Percentiles rank a stretch among this genome's conserved stretches.
Conservation (phyloP, 2,113 vertebrate species). For the Siphamia tubifer region DNA sequence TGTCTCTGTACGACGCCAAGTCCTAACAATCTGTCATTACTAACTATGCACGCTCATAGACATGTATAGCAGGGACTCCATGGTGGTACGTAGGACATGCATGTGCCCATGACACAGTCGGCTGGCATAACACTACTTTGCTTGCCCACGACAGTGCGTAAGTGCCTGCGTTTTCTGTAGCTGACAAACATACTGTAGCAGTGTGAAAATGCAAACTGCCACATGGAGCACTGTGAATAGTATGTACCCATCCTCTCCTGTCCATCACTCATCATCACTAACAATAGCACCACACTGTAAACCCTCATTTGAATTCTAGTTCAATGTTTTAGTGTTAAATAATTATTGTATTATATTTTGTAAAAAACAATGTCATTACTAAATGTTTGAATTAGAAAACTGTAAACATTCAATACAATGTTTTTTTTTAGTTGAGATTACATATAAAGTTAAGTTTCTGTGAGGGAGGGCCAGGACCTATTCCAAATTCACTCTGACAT, state of each 20-base stretch:
- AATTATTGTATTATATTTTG: too few species aligned
- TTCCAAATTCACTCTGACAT: too few species aligned
- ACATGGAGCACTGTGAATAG: slow-evolving; percentile 64
- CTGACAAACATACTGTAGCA: slow-evolving; percentile 71
- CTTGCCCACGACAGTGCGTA: slow-evolving; percentile 74
- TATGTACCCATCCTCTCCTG: slow-evolving; percentile 55
- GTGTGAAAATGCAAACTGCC: slow-evolving; percentile 63
- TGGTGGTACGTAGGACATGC: slow-evolving; percentile 56
- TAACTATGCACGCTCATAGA: slow-evolving; percentile 8
- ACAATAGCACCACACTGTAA: slow-evolving; percentile 47
- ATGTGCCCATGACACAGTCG: slow-evolving; percentile 70
- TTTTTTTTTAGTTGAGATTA: too few species aligned
- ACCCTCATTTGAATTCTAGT: too few species aligned
- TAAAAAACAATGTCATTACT: too few species aligned
- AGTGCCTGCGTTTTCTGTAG: slow-evolving; percentile 65
- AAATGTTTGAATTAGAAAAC: too few species aligned
- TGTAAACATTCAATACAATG: too few species aligned
- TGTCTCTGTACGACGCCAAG: slow-evolving; percentile 18
- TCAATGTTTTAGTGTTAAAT: too few species aligned
- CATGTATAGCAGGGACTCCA: slow-evolving; percentile 60
- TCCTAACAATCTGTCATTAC: slow-evolving; percentile 53
- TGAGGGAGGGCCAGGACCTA: too few species aligned
- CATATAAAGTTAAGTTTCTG: too few species aligned
- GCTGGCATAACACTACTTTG: slow-evolving; percentile 64
- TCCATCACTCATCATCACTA: slow-evolving; percentile 62